Base-by-base conservation (phyloP, 1,140 invertebrate genomes). In the Chironomus tepperi region DNA sequence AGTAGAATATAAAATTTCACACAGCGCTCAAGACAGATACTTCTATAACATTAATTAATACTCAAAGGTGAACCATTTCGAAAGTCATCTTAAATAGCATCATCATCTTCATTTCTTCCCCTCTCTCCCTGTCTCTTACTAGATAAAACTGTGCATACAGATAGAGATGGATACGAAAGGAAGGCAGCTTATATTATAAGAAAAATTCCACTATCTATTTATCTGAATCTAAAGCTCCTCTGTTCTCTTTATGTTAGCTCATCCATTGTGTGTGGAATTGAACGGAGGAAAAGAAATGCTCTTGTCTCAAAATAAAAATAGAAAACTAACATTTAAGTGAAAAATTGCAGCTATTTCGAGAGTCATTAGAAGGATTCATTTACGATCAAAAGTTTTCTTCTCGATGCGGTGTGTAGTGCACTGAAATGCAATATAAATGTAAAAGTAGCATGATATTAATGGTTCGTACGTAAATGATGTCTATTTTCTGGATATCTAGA, bases 321-420 rank as follows among this genome's bases (percentile, higher is more conserved):
- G 24, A 34, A 34, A 34, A 34, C 24, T 34, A 34, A 34, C 24
- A 34, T 34, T 34, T 34, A 34, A 57, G 3, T 57, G 19, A 70
- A 70, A 70, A 70, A 70, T 70, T 70, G 65, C 65, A 70, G 65
- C 65, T 9, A 70, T 70, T 70, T 21, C 65, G 10, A 70, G 19
- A 70, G 16, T 70, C 65, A 70, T 70, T 70, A 70, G 18, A 70
- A 70, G 65, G 16, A 70, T 70, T 70, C 65, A 70, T 70, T 70
- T 70, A 70, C 65, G 65, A 70, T 70, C 16, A 70, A 70, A 70
- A 34, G 24, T 34, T 34, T 34, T 34, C 24, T 34, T 34, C 24
- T 34, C 24, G 2, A 34, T 34, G 24, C 24, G 24, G 24, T 34
- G 24, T 34, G 24, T 34, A 34, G 24, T 34, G 24, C 24, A 34